These are phyloP conservation scores for Anastatus disparis DNA, from an alignment of 1,140 invertebrate genomes.

Conservation along the genomic window DNA sequence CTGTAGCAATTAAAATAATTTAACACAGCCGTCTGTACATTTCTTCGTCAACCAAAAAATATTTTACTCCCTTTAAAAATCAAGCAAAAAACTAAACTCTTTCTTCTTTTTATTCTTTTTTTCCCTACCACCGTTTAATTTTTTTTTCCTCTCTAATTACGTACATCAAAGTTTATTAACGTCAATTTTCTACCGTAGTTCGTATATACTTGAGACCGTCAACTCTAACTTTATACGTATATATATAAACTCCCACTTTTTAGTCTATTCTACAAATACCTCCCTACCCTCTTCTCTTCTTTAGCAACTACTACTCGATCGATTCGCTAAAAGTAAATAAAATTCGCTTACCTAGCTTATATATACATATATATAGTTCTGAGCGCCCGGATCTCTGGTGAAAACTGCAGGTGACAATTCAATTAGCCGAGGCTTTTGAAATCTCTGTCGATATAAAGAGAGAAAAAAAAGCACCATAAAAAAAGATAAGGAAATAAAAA, in stretches of 20 bases:
- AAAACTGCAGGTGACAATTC: slow-evolving; percentile 22
- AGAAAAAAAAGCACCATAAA: slow-evolving; percentile 20
- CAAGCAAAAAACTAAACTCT: too few species aligned
- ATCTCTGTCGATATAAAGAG: neutral
- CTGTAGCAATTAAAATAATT: too few species aligned
- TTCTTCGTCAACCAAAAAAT: too few species aligned
- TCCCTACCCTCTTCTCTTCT: neutral
- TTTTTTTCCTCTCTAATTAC: neutral
- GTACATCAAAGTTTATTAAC: neutral
- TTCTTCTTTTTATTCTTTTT: too few species aligned
- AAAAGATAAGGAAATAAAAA: too few species aligned
- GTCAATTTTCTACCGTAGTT: too few species aligned
- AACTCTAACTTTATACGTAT: too few species aligned
- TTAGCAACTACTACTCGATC: slow-evolving; percentile 53
- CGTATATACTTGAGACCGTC: neutral
- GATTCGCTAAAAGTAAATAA: slow-evolving; percentile 63
- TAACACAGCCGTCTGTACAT: too few species aligned
- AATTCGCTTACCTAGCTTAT: slow-evolving; percentile 47
- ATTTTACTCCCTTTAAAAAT: too few species aligned
- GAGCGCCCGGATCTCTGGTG: neutral
- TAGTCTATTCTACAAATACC: neutral
- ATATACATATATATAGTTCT: too few species aligned
- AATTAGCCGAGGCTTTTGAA: slow-evolving; percentile 17
- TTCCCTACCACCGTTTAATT: neutral
- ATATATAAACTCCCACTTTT: neutral